Evolutionary conservation across 2,888 invertebrate genomes (phyloP).

Genomic region (Drosophila seclusa): DNA sequence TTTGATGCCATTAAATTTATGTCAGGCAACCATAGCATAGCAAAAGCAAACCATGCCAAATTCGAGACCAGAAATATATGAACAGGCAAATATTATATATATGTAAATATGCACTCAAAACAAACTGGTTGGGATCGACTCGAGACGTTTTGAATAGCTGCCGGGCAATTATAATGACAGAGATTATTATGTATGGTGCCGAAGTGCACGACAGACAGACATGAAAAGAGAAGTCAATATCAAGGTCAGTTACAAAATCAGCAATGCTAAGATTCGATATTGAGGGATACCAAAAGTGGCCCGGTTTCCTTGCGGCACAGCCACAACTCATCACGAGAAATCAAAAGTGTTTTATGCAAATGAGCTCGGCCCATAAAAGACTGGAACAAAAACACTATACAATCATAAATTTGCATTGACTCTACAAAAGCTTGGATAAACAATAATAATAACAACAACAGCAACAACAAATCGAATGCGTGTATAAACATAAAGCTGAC

Average conservation of each 20-base stretch:
- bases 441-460: constrained; percentile 18
- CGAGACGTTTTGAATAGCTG: constrained; percentile 51
- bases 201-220: constrained; percentile 16
- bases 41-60: constrained; percentile 42
- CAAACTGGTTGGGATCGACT: constrained; percentile 58
- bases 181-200: constrained; percentile 25
- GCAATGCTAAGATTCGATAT: constrained; percentile 31
- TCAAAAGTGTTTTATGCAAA: constrained; percentile 75
- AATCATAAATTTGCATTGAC: constrained; percentile 64
- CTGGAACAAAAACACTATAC: constrained; percentile 34
- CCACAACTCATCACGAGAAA: constrained; percentile 35
- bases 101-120: constrained; percentile 16
- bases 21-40: constrained; percentile 41
- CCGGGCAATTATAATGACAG: constrained; percentile 50
- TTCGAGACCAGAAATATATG: constrained; percentile 10
- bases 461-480: constrained; percentile 26
- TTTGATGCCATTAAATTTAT: constrained; percentile 69
- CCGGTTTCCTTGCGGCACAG: constrained; percentile 43
- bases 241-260: constrained; percentile 78
- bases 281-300: constrained; percentile 47
- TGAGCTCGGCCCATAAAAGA: constrained; percentile 43
- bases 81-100: neutral
- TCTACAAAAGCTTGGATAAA: constrained; percentile 38
- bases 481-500: constrained; percentile 38
- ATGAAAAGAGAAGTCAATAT: constrained; percentile 65